Evolutionary conservation across 2,888 invertebrate species (phyloP), one percentile per base, ranked within the genome.

Genomic region (Melieria omissa): DNA sequence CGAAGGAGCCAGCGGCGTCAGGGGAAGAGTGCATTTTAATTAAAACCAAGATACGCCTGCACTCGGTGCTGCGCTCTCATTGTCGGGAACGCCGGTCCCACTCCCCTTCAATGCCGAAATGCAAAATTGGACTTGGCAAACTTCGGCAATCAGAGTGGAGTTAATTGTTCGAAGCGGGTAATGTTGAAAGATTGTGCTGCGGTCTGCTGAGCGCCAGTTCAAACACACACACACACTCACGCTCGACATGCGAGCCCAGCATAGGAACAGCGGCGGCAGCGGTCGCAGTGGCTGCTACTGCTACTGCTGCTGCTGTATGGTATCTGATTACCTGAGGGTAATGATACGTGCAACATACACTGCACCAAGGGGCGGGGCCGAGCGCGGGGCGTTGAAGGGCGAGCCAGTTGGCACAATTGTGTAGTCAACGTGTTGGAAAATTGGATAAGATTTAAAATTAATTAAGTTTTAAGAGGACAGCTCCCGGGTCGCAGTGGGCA

Each of bases 391-490:
- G 29, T 29, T 29, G 29, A 29, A 29, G 29, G 29, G 29, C 29
- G 29, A 29, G 29, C 29, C 2, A 29, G 29, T 29, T 29, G 29
- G 29, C 29, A 29, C 29, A 29, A 29, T 29, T 29, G 29, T 64
- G 45, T n/a, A 67, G 46, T 29, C 49, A 61, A 55, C 54, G 57
- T 66, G 64, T 57, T 60, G 64, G 57, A 54, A 62, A 67, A 63
- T 71, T 72, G 60, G 55, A 72, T 72, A 66, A 63, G 64, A 72
- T 72, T 68, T 64, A 44, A 60, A 72, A 68, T 68, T 72, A 72
- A 72, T 68, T 72, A 68, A 72, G 71, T 55, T 71, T 57, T 71
- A 62, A 71, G 65, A 61, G 67, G 42, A 52, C 41, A 58, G 52
- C 60, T 29, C 29, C 29, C 29, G 29, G 29, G 29, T 29, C 29